phyloP scores from a whole-genome alignment of 2,888 invertebrate species.

The Tetragonula carbonaria region DNA sequence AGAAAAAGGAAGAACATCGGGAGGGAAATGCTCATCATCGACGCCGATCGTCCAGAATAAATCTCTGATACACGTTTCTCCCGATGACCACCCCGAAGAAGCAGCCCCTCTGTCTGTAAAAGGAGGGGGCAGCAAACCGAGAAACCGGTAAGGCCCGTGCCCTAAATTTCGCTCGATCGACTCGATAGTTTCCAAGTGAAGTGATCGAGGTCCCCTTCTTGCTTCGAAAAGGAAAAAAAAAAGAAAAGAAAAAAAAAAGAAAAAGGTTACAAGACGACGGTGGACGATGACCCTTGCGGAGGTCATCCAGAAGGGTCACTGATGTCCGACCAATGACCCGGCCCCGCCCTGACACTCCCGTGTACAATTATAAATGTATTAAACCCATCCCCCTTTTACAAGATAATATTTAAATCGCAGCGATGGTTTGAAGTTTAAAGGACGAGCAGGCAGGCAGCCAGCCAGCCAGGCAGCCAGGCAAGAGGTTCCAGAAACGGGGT shows the following conservation, averaged over 20 bases:
- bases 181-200: slow-evolving; percentile 70
- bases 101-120: slow-evolving; percentile 14
- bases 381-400: slow-evolving; percentile 80
- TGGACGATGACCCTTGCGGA: slow-evolving; percentile 69
- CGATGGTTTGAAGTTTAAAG: slow-evolving; percentile 71
- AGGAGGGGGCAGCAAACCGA: slow-evolving; percentile 35
- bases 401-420: slow-evolving; percentile 80
- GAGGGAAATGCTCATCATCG: neutral
- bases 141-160: slow-evolving; percentile 79
- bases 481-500: slow-evolving; percentile 22
- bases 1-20: neutral
- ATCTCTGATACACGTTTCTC: slow-evolving; percentile 28
- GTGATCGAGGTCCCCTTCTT: slow-evolving; percentile 56
- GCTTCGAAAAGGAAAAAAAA: neutral
- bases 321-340: slow-evolving; percentile 82
- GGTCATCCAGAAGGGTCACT: slow-evolving; percentile 80
- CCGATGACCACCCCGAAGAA: slow-evolving; percentile 33
- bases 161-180: slow-evolving; percentile 73
- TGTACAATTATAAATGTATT: slow-evolving; percentile 83
- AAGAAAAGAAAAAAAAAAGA: neutral
- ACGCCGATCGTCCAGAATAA: slow-evolving; percentile 1
- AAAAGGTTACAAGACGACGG: slow-evolving; percentile 66
- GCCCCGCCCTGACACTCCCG: slow-evolving; percentile 77
- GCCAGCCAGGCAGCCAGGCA: slow-evolving; percentile 33
- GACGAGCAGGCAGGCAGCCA: slow-evolving; percentile 43